These are phyloP conservation scores for Drosophila borborema DNA, from an alignment of 2,888 invertebrate species.

Conservation along the genomic window DNA sequence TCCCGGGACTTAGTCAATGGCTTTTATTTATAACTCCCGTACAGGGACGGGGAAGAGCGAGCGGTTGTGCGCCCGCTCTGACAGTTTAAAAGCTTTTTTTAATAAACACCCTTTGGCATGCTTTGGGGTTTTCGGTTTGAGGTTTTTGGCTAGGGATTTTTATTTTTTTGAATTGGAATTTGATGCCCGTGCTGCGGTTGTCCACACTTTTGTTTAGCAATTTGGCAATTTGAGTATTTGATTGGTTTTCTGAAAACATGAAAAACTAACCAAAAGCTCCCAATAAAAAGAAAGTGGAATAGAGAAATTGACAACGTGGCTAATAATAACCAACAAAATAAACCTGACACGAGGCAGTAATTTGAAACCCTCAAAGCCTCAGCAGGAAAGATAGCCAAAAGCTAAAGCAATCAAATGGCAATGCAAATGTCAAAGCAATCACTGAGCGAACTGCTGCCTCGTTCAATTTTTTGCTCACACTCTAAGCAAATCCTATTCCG, in stretches of 20 bases:
- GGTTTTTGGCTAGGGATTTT: constrained; percentile 12
- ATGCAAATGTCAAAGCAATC: constrained; percentile 20
- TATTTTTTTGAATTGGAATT: constrained; percentile 19
- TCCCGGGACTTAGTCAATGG: constrained; percentile 59
- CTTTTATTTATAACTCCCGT: constrained; percentile 67
- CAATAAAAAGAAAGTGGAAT: constrained; percentile 32
- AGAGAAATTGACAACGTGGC: constrained; percentile 27
- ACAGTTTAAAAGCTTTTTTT: constrained; percentile 81
- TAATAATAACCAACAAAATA: constrained; percentile 31
- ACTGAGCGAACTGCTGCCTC: background rate
- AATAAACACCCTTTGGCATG: constrained; percentile 60
- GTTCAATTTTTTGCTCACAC: background rate
- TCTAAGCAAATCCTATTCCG: background rate
- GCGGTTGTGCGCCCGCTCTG: constrained; percentile 52
- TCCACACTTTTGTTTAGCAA: constrained; percentile 50
- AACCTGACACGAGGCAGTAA: constrained; percentile 18
- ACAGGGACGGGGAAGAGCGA: background rate
- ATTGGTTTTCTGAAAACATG: constrained; percentile 67
- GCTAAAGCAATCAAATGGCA: constrained; percentile 19
- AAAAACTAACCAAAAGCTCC: constrained; percentile 35
- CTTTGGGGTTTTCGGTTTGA: constrained; percentile 15
- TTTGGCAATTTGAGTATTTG: constrained; percentile 65
- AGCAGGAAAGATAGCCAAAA: constrained; percentile 3
- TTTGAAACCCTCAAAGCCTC: constrained; percentile 13
- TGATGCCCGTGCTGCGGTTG: constrained; percentile 26